Base-by-base conservation (phyloP, 2,888 invertebrate genomes). In the Leucania comma region DNA sequence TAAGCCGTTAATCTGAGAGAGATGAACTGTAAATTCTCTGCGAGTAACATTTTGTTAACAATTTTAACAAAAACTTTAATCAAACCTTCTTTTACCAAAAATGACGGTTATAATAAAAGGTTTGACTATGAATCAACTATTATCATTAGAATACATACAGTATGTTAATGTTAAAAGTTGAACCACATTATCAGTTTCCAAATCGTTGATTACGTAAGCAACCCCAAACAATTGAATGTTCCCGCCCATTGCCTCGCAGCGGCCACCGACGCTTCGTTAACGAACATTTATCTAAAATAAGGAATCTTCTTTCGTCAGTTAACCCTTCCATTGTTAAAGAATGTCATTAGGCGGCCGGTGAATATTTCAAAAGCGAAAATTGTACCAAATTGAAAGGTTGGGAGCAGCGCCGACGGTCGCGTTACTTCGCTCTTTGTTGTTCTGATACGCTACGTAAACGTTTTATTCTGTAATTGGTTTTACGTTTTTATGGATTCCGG, bases 281-380 rank as follows among this genome's bases (percentile, higher is more conserved):
- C 70, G 74, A 64, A 67, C 63, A 63, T 62, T 26, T 78, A 72
- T 84, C 56, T 81, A 59, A 78, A 81, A 83, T 72, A 75, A 81
- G 60, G 54, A 75, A 78, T 78, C 65, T 72, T 79, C 73, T 74
- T 82, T 77, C 60, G 48, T 68, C 63, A 67, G 51, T 71, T 72
- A 70, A 81, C 82, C 80, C 70, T 72, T 72, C 58, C 67, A 61
- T 69, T 84, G 72, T 79, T 68, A 75, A 73, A 80, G 70, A 76
- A 75, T 75, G 70, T 74, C 74, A 84, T 84, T 84, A 84, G 69
- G 79, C 63, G 75, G 77, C 73, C 75, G 69, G 78, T 77, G 81
- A 86, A 84, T 81, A 83, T 82, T 88, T 85, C 70, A 81, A 83
- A 84, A 80, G 71, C 73, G 77, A 80, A 85, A 81, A 81, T 83